Evolutionary conservation across 2,113 vertebrate genomes (phyloP).

Genomic region (Catharus minimus): DNA sequence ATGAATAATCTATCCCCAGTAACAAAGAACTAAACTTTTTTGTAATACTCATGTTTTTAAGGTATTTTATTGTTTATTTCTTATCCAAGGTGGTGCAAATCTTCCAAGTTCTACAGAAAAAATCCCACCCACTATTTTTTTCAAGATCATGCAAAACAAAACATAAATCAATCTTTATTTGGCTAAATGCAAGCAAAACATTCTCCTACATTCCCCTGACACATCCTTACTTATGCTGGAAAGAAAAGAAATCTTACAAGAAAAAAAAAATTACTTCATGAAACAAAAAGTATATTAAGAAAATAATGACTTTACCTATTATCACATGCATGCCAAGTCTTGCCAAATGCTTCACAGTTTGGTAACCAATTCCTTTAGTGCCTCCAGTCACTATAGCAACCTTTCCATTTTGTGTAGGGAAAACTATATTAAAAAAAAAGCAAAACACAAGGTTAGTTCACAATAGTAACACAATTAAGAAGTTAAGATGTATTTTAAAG

Average conservation of each 20-base stretch:
- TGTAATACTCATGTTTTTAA: neutral
- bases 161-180: neutral
- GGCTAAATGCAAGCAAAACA: neutral
- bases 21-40: neutral
- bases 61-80: neutral
- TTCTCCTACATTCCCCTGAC: neutral
- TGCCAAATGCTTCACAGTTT: constrained; percentile 83
- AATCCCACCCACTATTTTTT: neutral
- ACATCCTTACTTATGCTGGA: neutral
- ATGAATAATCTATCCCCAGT: neutral
- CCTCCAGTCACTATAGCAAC: constrained; percentile 94
- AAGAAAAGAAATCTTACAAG: neutral
- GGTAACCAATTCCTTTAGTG: constrained; percentile 86
- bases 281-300: neutral
- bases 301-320: constrained; percentile 79
- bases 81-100: neutral
- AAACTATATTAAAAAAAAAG: constrained; percentile 70
- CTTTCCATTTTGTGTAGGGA: constrained; percentile 82
- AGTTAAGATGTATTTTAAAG: neutral
- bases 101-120: neutral
- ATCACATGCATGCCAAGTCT: constrained; percentile 89
- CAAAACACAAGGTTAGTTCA: neutral
- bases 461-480: neutral
- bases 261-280: neutral
- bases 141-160: neutral